These are phyloP conservation scores for Neogobius melanostomus DNA, from an alignment of 2,113 vertebrate species.

Conservation along the genomic window DNA sequence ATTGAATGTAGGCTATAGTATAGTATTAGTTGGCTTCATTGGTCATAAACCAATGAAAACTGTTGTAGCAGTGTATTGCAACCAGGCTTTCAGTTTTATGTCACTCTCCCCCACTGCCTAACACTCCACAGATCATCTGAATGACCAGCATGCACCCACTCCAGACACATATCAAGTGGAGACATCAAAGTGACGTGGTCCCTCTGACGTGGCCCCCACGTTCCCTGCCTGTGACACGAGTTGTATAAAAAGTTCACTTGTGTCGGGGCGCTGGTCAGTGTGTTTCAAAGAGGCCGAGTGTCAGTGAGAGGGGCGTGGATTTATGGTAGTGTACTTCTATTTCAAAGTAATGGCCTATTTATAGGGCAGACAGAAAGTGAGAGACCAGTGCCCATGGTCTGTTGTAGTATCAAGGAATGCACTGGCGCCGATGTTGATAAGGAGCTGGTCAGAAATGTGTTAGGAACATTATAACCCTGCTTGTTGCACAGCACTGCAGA, in stretches of 20 bases:
- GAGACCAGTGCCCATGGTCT: slow-evolving; percentile 9
- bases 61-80: background rate
- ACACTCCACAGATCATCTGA: background rate
- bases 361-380: slow-evolving; percentile 43
- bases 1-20: too few species aligned
- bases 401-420: slow-evolving; percentile 51
- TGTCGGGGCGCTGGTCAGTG: slow-evolving; percentile 9
- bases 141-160: background rate
- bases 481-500: too few species aligned
- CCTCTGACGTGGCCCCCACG: slow-evolving; percentile 1
- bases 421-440: slow-evolving; percentile 45
- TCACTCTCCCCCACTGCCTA: background rate
- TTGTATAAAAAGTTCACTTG: slow-evolving; percentile 33
- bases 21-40: too few species aligned
- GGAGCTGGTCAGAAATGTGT: slow-evolving; percentile 14
- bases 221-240: background rate
- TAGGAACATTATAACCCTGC: background rate
- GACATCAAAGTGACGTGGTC: slow-evolving; percentile 29
- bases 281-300: background rate
- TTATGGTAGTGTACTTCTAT: slow-evolving; percentile 44
- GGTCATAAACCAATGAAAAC: too few species aligned
- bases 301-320: slow-evolving; percentile 7
- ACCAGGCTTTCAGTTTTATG: background rate
- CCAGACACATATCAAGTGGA: slow-evolving; percentile 29
- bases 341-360: slow-evolving; percentile 67